Conservation (phyloP, 2,888 invertebrate species). For the Silvanus unidentatus region DNA sequence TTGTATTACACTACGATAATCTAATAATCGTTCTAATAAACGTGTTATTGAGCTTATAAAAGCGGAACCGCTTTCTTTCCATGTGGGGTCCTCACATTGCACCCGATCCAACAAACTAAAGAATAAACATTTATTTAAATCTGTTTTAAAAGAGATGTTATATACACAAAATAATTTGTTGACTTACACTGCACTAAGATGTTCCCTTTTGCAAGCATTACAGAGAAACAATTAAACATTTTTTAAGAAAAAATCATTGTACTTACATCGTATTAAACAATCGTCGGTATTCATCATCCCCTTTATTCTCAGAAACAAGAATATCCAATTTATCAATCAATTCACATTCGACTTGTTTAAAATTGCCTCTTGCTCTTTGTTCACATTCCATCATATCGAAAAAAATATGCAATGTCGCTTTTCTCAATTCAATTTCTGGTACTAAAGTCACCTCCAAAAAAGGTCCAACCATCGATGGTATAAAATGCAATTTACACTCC, state of each 20-base stretch:
- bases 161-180: slow-evolving; percentile 4
- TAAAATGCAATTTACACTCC: slow-evolving; percentile 80
- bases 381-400: slow-evolving; percentile 96
- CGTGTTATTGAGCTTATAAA: slow-evolving; percentile 90
- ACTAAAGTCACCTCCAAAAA: slow-evolving; percentile 90
- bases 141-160: neutral
- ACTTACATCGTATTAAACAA: slow-evolving; percentile 96
- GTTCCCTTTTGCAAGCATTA: slow-evolving; percentile 61
- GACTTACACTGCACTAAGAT: slow-evolving; percentile 89
- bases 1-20: slow-evolving; percentile 92
- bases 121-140: slow-evolving; percentile 8
- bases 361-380: slow-evolving; percentile 74
- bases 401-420: slow-evolving; percentile 86
- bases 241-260: neutral
- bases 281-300: slow-evolving; percentile 86
- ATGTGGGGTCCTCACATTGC: slow-evolving; percentile 75
- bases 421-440: slow-evolving; percentile 75
- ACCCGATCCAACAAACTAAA: slow-evolving; percentile 77
- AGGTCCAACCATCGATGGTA: slow-evolving; percentile 89
- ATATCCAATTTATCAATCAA: slow-evolving; percentile 91
- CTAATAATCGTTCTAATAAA: slow-evolving; percentile 78
- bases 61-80: slow-evolving; percentile 87
- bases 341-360: slow-evolving; percentile 86
- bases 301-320: slow-evolving; percentile 87
- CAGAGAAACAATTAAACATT: slow-evolving; percentile 12